Evolutionary conservation across 1,140 invertebrate species (phyloP), one percentile per base, ranked within the genome.

Genomic region (Microvelia longipes): DNA sequence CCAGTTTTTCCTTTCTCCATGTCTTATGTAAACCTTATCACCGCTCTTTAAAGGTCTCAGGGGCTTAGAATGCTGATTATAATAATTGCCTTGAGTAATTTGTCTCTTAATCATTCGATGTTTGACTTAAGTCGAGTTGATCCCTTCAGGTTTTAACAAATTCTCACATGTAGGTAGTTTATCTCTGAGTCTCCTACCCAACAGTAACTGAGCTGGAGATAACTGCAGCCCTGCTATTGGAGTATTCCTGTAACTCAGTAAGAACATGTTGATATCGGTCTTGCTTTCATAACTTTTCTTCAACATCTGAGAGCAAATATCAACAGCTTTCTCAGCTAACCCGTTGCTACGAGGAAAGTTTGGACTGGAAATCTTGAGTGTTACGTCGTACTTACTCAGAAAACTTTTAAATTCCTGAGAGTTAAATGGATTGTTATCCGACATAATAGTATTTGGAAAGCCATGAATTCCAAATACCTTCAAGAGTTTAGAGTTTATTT

Each of bases 371-470:
- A 66, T 72, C n/a, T 67, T 67, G 29, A 71, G 28, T 63, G 67
- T 61, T 29, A 70, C 29, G 60, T 68, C 67, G 11, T 67, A 50
- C 5, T 70, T n/a, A 24, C 61, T 1, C 26, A 28, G 62, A 63
- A 70, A 68, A 15, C 64, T 64, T 63, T 26, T 65, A 66, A 70
- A 72, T 15, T 72, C 69, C 66, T 28, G 2, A 2, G 69, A 70
- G 15, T 63, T 63, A 68, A 72, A 72, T 14, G 70, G 72, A 28
- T 68, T 61, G 66, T 73, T 73, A 25, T 73, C 71, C n/a, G 66
- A 35, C 24, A 68, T n/a, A 61, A 72, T 29, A 2, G 60, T 29
- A 67, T 28, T 68, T 62, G 69, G 71, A n/a, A 19, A 62, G 19
- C 72, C 70, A 65, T 64, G 61, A 50, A 26, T 24, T 67, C 25